A percentile compares a stretch with the other conserved stretches of the same genome.
Conservation (phyloP, 37 sponge, comb jelly and placozoan genomes). For the Agelas oroides region DNA sequence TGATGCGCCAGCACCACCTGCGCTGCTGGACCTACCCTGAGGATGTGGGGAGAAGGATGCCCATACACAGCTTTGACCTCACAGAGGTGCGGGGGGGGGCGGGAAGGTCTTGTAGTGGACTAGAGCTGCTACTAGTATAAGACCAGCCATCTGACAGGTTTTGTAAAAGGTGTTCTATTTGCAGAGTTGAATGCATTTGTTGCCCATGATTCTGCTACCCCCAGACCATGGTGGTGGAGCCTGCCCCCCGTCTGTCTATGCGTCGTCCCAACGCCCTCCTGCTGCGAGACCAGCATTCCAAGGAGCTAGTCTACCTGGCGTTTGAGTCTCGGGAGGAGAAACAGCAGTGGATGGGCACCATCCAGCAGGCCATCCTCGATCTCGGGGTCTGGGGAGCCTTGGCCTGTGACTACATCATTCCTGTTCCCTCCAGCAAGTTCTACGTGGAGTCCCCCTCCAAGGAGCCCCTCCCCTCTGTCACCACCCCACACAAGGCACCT, state of each 20-base stretch:
- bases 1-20: slow-evolving; percentile 87
- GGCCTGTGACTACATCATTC: slow-evolving; percentile 71
- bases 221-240: slow-evolving; percentile 63
- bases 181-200: too few relatives aligned
- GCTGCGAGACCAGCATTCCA: slow-evolving; percentile 46
- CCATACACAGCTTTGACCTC: slow-evolving; percentile 56
- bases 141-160: too few relatives aligned
- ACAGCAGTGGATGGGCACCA: slow-evolving; percentile 62
- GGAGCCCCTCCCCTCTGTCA: neutral
- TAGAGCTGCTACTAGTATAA: too few relatives aligned
- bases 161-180: too few relatives aligned
- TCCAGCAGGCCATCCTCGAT: slow-evolving; percentile 76
- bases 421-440: slow-evolving; percentile 58
- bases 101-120: too few relatives aligned
- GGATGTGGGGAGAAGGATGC: slow-evolving; percentile 89
- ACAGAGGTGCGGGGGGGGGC: slow-evolving; percentile 58
- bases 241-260: slow-evolving; percentile 84
- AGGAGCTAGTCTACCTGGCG: slow-evolving; percentile 55
- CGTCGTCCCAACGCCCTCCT: slow-evolving; percentile 81
- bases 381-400: slow-evolving; percentile 60
- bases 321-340: slow-evolving; percentile 92
- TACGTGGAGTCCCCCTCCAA: slow-evolving; percentile 33
- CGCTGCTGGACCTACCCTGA: slow-evolving; percentile 92
- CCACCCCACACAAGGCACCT: too few relatives aligned
- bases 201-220: too few relatives aligned